phyloP scores from a whole-genome alignment of 2,888 invertebrate species.

The Synergus japonicus region DNA sequence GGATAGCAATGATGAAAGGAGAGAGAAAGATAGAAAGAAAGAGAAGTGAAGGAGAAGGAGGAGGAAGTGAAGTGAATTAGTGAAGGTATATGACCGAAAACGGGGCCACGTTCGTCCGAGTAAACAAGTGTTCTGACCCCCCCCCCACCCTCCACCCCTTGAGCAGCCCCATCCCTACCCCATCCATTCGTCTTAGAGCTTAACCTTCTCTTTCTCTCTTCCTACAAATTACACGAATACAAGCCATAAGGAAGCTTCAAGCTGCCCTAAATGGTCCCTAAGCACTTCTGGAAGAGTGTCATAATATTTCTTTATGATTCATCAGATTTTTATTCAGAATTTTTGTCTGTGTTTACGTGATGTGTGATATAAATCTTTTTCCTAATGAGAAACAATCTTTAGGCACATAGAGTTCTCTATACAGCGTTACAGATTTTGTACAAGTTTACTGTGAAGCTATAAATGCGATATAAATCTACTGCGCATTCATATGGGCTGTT shows the following conservation, averaged over 20 bases:
- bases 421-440: no score
- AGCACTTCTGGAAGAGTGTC: neutral
- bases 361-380: no score
- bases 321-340: neutral
- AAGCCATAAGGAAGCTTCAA: neutral
- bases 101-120: conserved; percentile 72
- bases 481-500: neutral
- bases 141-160: neutral
- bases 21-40: conserved; percentile 46
- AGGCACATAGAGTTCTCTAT: no score
- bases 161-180: conserved; percentile 22
- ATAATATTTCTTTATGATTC: neutral
- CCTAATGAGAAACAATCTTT: no score
- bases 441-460: no score
- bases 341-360: no score
- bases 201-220: conserved; percentile 10
- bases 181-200: neutral
- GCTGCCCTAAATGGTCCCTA: neutral
- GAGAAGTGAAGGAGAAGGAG: conserved; percentile 45
- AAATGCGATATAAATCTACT: neutral
- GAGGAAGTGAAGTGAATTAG: conserved; percentile 73
- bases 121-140: conserved; percentile 71
- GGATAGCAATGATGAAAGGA: conserved; percentile 43
- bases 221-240: neutral
- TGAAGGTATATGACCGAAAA: conserved; percentile 76